These are phyloP conservation scores for Nineta flava DNA, from an alignment of 2,888 invertebrate genomes.

Conservation along the genomic window DNA sequence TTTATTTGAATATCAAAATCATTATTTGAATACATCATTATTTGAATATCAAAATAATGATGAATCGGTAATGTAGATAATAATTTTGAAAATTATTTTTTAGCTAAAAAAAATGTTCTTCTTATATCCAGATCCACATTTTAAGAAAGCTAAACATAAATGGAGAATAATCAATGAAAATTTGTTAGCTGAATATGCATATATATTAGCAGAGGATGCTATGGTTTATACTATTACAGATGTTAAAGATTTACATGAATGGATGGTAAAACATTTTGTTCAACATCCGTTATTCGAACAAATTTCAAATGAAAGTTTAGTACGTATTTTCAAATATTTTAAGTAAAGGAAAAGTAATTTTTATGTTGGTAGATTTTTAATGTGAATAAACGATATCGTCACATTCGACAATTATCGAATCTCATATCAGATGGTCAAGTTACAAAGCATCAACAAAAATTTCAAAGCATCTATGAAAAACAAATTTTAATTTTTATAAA, in stretches of 20 bases:
- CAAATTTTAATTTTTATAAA: too few species aligned
- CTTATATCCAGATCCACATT: slow-evolving; percentile 97
- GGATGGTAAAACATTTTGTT: slow-evolving; percentile 88
- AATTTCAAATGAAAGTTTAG: slow-evolving; percentile 58
- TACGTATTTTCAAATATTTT: slow-evolving; percentile 25
- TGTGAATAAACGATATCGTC: too few species aligned
- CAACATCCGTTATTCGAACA: slow-evolving; percentile 81
- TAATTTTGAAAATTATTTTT: slow-evolving; percentile 20
- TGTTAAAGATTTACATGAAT: slow-evolving; percentile 89
- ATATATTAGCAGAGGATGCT: slow-evolving; percentile 69
- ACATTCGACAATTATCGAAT: too few species aligned
- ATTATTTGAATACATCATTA: too few species aligned
- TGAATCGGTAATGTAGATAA: too few species aligned
- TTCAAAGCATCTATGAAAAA: too few species aligned
- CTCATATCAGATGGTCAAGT: too few species aligned
- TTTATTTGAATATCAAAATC: too few species aligned
- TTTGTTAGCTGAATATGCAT: slow-evolving; percentile 93
- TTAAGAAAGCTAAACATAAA: slow-evolving; percentile 96
- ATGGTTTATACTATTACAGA: slow-evolving; percentile 94
- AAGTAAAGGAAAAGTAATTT: slow-evolving; percentile 6
- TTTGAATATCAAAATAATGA: too few species aligned
- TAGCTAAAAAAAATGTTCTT: slow-evolving; percentile 95
- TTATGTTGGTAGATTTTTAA: too few species aligned
- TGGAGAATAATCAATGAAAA: slow-evolving; percentile 95
- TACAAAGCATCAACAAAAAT: too few species aligned